These are phyloP conservation scores for Brachyhypopomus gauderio DNA, from an alignment of 2,113 vertebrate genomes.

Conservation along the genomic window DNA sequence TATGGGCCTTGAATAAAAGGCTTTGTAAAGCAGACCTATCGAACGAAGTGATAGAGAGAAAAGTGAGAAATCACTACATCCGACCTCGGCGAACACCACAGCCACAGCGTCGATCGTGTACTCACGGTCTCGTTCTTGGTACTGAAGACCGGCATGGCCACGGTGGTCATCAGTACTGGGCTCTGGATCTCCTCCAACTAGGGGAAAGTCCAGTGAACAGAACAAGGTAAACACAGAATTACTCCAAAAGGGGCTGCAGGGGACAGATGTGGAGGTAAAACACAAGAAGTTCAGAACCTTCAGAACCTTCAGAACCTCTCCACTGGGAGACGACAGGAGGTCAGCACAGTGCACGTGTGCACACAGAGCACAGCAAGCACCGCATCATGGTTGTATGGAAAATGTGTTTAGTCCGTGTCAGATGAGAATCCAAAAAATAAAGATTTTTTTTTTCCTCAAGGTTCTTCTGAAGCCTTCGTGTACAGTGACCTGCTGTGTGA, in stretches of 20 bases:
- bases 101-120: constrained; percentile 51
- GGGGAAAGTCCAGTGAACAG: constrained; percentile 37
- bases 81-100: neutral
- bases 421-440: neutral
- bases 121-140: constrained; percentile 98
- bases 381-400: neutral
- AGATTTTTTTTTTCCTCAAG: neutral
- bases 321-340: too few relatives aligned
- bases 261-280: neutral
- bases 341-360: neutral
- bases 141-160: constrained; percentile 99
- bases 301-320: too few relatives aligned
- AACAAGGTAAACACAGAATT: neutral
- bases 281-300: neutral
- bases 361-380: neutral
- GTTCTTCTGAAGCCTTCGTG: neutral
- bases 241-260: neutral
- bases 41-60: too few relatives aligned
- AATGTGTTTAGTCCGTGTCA: neutral
- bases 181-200: constrained; percentile 89
- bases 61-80: neutral
- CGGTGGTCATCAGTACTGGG: constrained; percentile 94
- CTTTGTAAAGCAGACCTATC: too few relatives aligned
- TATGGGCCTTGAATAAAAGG: too few relatives aligned
- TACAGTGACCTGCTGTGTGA: neutral